Percentiles rank a stretch among this genome's conserved stretches.
These are phyloP conservation scores for Rotaria sp. DNA, from an alignment of 2,888 invertebrate species.

Conservation along the genomic window DNA sequence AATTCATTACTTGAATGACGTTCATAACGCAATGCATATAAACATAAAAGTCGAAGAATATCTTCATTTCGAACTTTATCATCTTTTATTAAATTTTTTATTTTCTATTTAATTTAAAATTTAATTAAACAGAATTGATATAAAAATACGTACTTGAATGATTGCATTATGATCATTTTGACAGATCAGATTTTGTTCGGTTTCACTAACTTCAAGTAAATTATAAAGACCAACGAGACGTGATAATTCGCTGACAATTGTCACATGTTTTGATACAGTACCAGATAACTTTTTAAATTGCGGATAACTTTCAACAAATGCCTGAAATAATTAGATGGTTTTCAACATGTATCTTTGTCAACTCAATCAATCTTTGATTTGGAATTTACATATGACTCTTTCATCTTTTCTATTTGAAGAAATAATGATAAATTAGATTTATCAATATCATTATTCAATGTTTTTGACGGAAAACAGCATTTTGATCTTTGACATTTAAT, in stretches of 20 bases:
- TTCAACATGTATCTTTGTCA: not conserved
- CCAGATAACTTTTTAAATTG: conserved; percentile 72
- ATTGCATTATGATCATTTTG: conserved; percentile 60
- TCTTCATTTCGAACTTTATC: conserved; percentile 70
- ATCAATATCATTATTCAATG: too few species aligned
- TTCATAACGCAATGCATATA: conserved; percentile 88
- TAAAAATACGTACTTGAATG: conserved; percentile 59
- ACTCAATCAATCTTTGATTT: not conserved
- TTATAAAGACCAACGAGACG: conserved; percentile 66
- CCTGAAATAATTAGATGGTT: conserved; percentile 52
- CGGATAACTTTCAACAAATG: conserved; percentile 92
- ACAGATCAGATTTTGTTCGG: conserved; percentile 75
- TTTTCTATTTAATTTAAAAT: conserved; percentile 1
- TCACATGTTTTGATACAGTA: conserved; percentile 92
- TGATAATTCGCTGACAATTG: conserved; percentile 88
- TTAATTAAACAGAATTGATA: not conserved
- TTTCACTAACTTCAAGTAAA: conserved; percentile 80
- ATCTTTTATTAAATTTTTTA: conserved; percentile 52
- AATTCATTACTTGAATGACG: conserved; percentile 74
- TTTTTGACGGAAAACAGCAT: too few species aligned
- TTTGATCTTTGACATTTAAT: too few species aligned
- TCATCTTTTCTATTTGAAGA: too few species aligned
- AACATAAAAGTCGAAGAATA: conserved; percentile 75
- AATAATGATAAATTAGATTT: too few species aligned
- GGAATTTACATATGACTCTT: too few species aligned